Conservation (phyloP, 1,140 invertebrate species). For the Fopius arisanus region DNA sequence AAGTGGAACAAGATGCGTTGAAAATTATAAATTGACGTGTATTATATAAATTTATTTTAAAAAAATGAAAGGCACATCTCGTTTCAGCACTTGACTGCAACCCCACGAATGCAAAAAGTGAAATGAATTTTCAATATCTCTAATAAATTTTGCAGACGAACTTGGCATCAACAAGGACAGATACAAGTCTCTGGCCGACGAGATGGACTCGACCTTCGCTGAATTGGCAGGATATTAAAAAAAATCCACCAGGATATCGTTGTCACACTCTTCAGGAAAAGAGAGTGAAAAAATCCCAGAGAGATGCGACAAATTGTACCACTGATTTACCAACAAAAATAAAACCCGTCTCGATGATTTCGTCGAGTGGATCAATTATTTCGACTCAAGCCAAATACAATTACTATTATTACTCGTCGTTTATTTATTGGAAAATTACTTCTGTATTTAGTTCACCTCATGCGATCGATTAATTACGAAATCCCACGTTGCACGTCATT, state of each 20-base stretch:
- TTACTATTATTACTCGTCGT: neutral
- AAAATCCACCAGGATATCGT: neutral
- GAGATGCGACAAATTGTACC: neutral
- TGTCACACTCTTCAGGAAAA: neutral
- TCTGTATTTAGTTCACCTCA: neutral
- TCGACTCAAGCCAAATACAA: neutral
- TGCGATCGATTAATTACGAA: neutral
- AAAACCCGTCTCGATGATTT: neutral
- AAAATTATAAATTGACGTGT: too few relatives aligned
- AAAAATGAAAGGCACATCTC: too few relatives aligned
- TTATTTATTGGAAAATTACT: neutral
- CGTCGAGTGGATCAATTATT: neutral
- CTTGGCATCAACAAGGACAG: conserved; percentile 98
- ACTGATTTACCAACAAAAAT: neutral
- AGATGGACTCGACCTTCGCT: conserved; percentile 92
- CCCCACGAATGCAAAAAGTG: neutral
- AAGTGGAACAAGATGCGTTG: neutral
- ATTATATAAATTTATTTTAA: too few relatives aligned
- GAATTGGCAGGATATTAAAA: conserved; percentile 88
- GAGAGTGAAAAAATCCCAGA: neutral
- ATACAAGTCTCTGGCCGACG: conserved; percentile 95
- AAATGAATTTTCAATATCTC: neutral
- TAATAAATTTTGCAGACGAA: conserved; percentile 78
- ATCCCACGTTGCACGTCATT: neutral
- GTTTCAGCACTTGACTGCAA: neutral